These are phyloP conservation scores for Eulacestoma nigropectus DNA, from an alignment of 2,113 vertebrate species.

Conservation along the genomic window DNA sequence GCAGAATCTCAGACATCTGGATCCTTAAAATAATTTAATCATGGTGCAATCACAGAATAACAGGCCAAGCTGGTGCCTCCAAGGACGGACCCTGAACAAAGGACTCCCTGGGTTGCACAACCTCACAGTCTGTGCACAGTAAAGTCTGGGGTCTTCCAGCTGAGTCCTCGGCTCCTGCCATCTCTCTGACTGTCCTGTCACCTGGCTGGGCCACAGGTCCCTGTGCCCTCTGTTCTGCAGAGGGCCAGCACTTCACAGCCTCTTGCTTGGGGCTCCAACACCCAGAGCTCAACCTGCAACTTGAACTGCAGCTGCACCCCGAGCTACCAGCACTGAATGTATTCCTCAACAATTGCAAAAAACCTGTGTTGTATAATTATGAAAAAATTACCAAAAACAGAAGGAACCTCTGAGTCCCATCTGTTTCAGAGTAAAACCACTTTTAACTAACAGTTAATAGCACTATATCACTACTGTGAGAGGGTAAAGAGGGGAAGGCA, in stretches of 20 bases:
- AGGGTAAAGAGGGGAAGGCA: not conserved
- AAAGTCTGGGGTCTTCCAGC: not conserved
- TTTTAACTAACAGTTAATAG: not conserved
- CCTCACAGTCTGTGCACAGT: too few species aligned
- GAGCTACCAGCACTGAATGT: fast-evolving
- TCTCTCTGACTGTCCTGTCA: not conserved
- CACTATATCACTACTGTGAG: not conserved
- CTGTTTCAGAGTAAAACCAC: not conserved
- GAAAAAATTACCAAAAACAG: not conserved
- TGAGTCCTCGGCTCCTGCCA: fast-evolving
- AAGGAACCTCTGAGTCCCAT: not conserved
- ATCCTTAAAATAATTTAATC: not conserved
- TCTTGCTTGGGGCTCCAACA: not conserved
- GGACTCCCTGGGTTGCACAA: not conserved
- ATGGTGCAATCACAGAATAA: not conserved
- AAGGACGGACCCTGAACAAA: not conserved
- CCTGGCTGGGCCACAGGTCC: not conserved
- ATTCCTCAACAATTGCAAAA: not conserved
- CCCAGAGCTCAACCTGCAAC: not conserved
- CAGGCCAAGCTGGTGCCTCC: not conserved
- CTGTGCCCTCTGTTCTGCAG: not conserved
- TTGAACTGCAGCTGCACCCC: fast-evolving
- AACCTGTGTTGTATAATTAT: not conserved
- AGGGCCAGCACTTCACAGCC: not conserved
- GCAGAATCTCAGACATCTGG: not conserved